Evolutionary conservation across 2,888 invertebrate species (phyloP), one percentile per base, ranked within the genome.

Genomic region (Marasmarcha lunaedactyla): DNA sequence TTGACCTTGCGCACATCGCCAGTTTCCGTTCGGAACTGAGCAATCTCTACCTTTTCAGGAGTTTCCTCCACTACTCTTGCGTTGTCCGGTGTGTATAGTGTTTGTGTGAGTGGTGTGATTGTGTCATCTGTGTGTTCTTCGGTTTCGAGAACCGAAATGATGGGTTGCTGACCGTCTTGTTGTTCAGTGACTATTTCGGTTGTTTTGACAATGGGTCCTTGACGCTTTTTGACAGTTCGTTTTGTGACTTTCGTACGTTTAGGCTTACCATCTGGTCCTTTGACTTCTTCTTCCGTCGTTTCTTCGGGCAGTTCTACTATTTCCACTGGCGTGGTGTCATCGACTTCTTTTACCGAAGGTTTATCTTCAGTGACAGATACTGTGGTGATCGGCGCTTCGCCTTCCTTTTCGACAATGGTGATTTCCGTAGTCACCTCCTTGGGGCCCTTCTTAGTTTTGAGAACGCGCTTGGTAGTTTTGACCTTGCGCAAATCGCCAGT

Each of bases 401-500:
- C 76, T 55, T 72, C 57, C 49, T 60, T 71, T 55, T 44, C 64
- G 46, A 63, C 51, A 51, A 57, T 67, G 48, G 68, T 70, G 53
- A 73, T 76, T 65, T 61, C 67, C 50, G 57, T 78, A 45, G 67
- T 70, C 60, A 56, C 64, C 52, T 51, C 41, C 36, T 50, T 52
- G 1, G 52, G 60, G 6, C 72, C 67, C 42, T 64, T 59, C 33
- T 62, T 64, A 46, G 73, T 78, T 41, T 57, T 63, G 1, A 83
- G 70, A 2, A 70, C 63, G 1, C 78, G 77, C 42, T 71, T 85
- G 2, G 73, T 81, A 0, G 64, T 66, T 2, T 59, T 66, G 35
- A 66, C 65, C 42, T 60, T 59, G 15, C 63, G 63, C 1, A 62
- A 46, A 1, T 63, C 66, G 1, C 66, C 69, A 42, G 59, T 53